phyloP scores from a whole-genome alignment of 2,797 vertebrate genomes.

The Acropternis orthonyx region DNA sequence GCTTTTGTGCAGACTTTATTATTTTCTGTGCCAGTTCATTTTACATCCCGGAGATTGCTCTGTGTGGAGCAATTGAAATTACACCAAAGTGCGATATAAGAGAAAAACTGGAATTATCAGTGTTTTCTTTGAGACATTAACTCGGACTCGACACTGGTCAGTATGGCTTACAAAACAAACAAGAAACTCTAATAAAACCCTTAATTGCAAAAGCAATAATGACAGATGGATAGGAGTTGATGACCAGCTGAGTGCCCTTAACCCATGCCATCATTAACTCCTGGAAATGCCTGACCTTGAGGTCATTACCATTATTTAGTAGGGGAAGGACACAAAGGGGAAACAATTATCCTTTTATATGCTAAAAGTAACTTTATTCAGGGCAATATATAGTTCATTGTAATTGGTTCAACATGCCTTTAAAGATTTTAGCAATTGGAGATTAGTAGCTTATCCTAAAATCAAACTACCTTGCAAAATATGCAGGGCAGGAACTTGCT shows the following conservation, averaged over 20 bases:
- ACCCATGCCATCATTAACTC: conserved; percentile 64
- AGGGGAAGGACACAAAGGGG: conserved; percentile 47
- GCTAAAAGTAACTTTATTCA: conserved; percentile 66
- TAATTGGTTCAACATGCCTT: conserved; percentile 53
- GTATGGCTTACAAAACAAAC: conserved; percentile 46
- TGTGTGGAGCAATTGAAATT: neutral
- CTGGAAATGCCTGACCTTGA: conserved; percentile 62
- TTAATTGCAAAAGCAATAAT: conserved; percentile 69
- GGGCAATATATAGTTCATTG: conserved; percentile 47
- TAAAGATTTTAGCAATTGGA: conserved; percentile 28
- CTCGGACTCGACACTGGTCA: conserved; percentile 10
- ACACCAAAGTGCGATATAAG: neutral
- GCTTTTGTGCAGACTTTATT: neutral
- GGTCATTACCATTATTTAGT: conserved; percentile 68
- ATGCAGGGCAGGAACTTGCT: neutral
- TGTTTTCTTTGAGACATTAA: neutral
- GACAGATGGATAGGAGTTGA: conserved; percentile 66
- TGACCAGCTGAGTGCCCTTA: conserved; percentile 64
- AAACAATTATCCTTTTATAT: conserved; percentile 69
- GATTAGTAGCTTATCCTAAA: conserved; percentile 5
- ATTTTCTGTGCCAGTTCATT: neutral
- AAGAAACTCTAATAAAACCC: conserved; percentile 48
- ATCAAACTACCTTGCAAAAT: neutral
- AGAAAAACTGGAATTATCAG: neutral
- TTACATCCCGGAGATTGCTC: neutral